These are phyloP conservation scores for Oostethus manadensis DNA, from an alignment of 2,113 vertebrate genomes.

Conservation along the genomic window DNA sequence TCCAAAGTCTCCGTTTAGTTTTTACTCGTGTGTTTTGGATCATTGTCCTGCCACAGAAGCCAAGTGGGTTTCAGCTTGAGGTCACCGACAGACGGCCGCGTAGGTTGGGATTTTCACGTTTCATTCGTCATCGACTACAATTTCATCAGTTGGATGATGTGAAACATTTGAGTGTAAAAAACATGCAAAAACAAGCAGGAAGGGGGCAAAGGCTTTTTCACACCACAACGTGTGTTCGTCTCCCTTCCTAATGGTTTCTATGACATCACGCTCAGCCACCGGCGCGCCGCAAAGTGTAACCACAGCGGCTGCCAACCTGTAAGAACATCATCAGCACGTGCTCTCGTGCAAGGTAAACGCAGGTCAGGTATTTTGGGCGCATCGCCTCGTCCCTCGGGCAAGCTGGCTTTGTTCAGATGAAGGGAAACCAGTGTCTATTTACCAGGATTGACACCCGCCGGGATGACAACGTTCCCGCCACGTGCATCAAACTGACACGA, in stretches of 20 bases:
- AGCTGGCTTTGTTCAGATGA: conserved; percentile 15
- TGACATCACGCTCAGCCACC: conserved; percentile 19
- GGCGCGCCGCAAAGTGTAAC: conserved; percentile 14
- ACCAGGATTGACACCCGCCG: background rate
- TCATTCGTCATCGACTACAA: too few relatives aligned
- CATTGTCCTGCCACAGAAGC: too few relatives aligned
- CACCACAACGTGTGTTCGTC: background rate
- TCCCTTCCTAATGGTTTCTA: conserved; percentile 35
- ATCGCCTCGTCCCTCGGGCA: conserved; percentile 9
- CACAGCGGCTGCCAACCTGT: conserved; percentile 10
- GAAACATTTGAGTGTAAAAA: too few relatives aligned
- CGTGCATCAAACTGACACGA: too few relatives aligned
- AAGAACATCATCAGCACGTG: conserved; percentile 27
- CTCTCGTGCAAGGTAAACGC: conserved; percentile 17
- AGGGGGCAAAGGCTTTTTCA: background rate
- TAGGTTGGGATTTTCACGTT: too few relatives aligned
- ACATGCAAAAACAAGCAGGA: too few relatives aligned
- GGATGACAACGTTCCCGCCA: too few relatives aligned
- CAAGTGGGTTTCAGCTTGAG: too few relatives aligned
- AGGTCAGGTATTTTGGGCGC: conserved; percentile 36
- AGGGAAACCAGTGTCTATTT: conserved; percentile 4
- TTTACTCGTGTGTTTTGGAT: too few relatives aligned
- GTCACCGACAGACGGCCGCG: too few relatives aligned
- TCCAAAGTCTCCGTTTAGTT: too few relatives aligned
- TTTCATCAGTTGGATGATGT: too few relatives aligned